Evolutionary conservation across 2,113 vertebrate genomes (phyloP), one percentile per base, ranked within the genome.

Genomic region (Hydrochoerus hydrochaeris): DNA sequence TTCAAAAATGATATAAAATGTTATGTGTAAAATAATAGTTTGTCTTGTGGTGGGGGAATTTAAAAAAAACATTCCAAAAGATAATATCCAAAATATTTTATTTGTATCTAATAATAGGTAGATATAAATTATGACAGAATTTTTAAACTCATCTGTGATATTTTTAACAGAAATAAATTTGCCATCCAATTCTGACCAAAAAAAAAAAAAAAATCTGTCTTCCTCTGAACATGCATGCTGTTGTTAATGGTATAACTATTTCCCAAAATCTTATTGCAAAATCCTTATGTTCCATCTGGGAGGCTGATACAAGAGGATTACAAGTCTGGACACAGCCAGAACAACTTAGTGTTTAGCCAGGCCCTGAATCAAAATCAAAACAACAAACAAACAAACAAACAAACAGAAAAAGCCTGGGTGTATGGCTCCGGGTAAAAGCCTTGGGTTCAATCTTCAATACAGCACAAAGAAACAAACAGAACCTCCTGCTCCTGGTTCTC

Each of bases 271-370:
- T 44, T 20, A 60, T 19, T 4, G 54, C 17, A 38, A 75, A 26
- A 11, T 3, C 0, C 24, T 30, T 0, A 0, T 0, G 14, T 77
- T 1, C 11, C 13, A 38, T 75, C 24, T 46, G 73, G 24, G 73
- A 75, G 73, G 12, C 41, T 75, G 46, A 46, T 13, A 11, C 41
- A 46, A 12, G 73, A 75, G 24, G 41, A 6, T 46, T 75, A 14
- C 9, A 44, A 14, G 24, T 44, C 73, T 75, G 41, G 41, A 26
- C 2, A 24, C 38, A 28, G 24, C 24, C 24, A 46, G 41, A 44
- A 24, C 22, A 75, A 75, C 3, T 75, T 46, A 46, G 41, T 4
- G 26, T 26, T 75, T 75, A 28, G 41, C 11, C 73, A 46, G 73
- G 24, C 22, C 24, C 24, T 75, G 24, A 75, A 75, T 75, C 73